Conservation (phyloP, 2,888 invertebrate species). For the Hydropsyche betteni region DNA sequence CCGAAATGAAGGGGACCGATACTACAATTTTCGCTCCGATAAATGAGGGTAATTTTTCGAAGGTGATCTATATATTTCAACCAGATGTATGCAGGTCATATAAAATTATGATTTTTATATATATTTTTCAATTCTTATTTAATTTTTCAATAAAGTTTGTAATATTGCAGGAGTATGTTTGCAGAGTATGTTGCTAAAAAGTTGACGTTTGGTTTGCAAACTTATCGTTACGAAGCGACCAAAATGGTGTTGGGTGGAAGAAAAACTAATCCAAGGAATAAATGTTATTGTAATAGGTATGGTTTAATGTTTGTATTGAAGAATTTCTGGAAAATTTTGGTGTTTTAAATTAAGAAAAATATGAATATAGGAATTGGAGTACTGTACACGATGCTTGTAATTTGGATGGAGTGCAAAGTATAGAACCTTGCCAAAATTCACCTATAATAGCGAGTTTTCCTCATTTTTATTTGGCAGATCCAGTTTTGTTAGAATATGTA, state of each 20-base stretch:
- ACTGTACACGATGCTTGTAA: conserved; percentile 63
- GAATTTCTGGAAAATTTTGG: neutral
- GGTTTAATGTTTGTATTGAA: conserved; percentile 51
- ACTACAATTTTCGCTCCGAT: conserved; percentile 66
- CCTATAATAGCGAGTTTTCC: conserved; percentile 73
- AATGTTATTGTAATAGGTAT: conserved; percentile 66
- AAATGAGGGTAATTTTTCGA: conserved; percentile 56
- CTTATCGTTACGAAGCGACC: conserved; percentile 63
- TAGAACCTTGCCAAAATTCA: conserved; percentile 66
- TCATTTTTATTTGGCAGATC: conserved; percentile 71
- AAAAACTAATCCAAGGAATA: conserved; percentile 60
- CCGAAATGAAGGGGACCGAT: conserved; percentile 67
- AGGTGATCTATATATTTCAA: conserved; percentile 63
- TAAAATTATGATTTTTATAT: conserved; percentile 10
- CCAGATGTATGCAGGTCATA: conserved; percentile 68
- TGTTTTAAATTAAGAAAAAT: neutral
- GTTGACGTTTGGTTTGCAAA: conserved; percentile 60
- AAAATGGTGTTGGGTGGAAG: conserved; percentile 60
- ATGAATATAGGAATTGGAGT: conserved; percentile 60
- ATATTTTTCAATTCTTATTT: neutral
- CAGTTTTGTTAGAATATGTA: conserved; percentile 64
- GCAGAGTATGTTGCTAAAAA: conserved; percentile 54
- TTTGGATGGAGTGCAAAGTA: conserved; percentile 65
- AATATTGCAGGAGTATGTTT: neutral
- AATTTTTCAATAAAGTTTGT: neutral